Percentiles rank a stretch among this genome's conserved stretches.
phyloP scores from a whole-genome alignment of 2,888 invertebrate species.

The Cheilosia grossa region DNA sequence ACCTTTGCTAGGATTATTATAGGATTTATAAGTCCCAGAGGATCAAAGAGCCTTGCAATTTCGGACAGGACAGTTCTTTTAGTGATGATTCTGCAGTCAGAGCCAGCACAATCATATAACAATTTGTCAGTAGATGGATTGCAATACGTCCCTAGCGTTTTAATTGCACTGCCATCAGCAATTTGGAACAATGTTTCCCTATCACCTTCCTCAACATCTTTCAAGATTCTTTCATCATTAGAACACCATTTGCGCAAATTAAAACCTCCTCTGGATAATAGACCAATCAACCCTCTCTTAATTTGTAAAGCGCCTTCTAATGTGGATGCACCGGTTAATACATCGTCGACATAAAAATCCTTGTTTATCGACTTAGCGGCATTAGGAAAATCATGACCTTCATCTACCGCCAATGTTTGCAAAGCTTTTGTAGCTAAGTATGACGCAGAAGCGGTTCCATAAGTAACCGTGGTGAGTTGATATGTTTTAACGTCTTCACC shows the following conservation, averaged over 20 bases:
- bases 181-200: too few relatives aligned
- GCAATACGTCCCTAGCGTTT: too few relatives aligned
- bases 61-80: too few relatives aligned
- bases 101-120: too few relatives aligned
- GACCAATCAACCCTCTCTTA: conserved; percentile 5
- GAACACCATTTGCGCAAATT: conserved; percentile 3
- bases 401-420: conserved; percentile 42
- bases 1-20: too few relatives aligned
- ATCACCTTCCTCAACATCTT: too few relatives aligned
- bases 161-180: too few relatives aligned
- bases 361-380: conserved; percentile 8
- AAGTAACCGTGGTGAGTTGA: conserved; percentile 57
- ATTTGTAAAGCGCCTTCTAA: conserved; percentile 1
- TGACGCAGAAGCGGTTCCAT: conserved; percentile 52
- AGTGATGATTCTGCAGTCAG: too few relatives aligned
- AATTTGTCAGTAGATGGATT: too few relatives aligned
- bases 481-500: conserved; percentile 26
- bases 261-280: conserved; percentile 17
- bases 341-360: conserved; percentile 7
- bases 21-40: too few relatives aligned
- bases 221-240: background rate
- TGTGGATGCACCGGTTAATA: background rate
- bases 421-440: conserved; percentile 32
- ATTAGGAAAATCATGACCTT: conserved; percentile 18
- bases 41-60: too few relatives aligned